These are phyloP conservation scores for Athene noctua DNA, from an alignment of 2,113 vertebrate genomes.

Conservation along the genomic window DNA sequence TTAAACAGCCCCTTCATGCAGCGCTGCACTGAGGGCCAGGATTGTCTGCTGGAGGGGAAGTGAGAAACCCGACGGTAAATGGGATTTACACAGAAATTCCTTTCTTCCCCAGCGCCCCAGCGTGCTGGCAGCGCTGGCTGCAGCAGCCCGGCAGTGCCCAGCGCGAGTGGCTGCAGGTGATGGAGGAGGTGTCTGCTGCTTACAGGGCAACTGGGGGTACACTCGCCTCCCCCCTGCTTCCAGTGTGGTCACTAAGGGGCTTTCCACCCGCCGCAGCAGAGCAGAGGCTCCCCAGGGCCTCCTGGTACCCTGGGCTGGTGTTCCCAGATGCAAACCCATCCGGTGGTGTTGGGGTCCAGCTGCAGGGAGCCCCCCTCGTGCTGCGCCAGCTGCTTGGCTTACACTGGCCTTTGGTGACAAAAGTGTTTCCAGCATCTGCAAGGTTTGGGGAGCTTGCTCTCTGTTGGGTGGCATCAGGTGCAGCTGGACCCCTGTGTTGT, in stretches of 20 bases:
- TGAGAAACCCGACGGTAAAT: constrained; percentile 41
- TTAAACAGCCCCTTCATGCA: constrained; percentile 25
- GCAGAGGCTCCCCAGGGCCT: background rate
- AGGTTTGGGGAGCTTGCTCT: background rate
- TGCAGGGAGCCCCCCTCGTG: background rate
- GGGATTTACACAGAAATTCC: constrained; percentile 64
- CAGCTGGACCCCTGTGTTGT: background rate
- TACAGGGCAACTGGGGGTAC: background rate
- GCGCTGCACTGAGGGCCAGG: background rate
- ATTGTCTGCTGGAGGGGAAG: constrained; percentile 60
- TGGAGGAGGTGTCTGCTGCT: background rate
- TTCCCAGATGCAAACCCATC: background rate
- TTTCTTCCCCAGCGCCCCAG: constrained; percentile 42
- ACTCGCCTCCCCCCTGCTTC: fast-evolving
- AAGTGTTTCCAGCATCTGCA: background rate
- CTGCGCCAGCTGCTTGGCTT: background rate
- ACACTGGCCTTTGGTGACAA: fast-evolving
- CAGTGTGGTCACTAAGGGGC: background rate
- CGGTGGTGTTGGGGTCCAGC: background rate
- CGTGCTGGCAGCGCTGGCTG: background rate
- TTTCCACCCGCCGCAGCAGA: background rate
- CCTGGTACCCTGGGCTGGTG: background rate
- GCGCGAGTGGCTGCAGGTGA: background rate
- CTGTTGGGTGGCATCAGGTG: background rate
- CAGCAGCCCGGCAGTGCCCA: background rate